Evolutionary conservation across 2,113 vertebrate species (phyloP).

Genomic region (Oryzias javanicus): DNA sequence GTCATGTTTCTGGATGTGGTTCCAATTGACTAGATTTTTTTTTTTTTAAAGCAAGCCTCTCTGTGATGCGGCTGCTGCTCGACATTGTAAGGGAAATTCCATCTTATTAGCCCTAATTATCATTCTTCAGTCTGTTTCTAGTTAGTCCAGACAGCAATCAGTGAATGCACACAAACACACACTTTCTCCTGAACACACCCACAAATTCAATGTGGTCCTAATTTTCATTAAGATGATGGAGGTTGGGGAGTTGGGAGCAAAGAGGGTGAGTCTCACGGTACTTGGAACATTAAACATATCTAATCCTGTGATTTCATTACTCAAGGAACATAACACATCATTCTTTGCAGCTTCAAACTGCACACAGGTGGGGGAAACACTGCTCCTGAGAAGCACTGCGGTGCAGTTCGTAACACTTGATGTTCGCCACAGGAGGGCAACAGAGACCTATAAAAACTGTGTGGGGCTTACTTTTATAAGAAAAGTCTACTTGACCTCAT

Average conservation of each 20-base stretch:
- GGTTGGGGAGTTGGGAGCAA: constrained; percentile 56
- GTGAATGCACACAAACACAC: constrained; percentile 53
- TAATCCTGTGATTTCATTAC: constrained; percentile 70
- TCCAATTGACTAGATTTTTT: constrained; percentile 46
- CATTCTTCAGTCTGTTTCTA: constrained; percentile 79
- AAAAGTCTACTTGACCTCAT: constrained; percentile 59
- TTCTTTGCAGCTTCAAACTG: constrained; percentile 55
- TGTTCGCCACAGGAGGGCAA: constrained; percentile 64
- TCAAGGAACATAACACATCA: constrained; percentile 54
- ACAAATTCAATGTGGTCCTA: constrained; percentile 72
- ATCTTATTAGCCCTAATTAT: constrained; percentile 76
- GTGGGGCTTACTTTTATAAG: constrained; percentile 41
- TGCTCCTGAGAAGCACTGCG: constrained; percentile 9
- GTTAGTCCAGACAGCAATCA: constrained; percentile 77
- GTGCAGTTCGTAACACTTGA: constrained; percentile 22
- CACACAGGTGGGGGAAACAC: constrained; percentile 55
- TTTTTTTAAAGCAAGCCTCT: constrained; percentile 37
- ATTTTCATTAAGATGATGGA: constrained; percentile 71
- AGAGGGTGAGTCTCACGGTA: constrained; percentile 53
- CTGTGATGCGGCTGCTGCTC: constrained; percentile 64
- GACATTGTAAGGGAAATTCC: constrained; percentile 72
- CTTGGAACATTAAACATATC: constrained; percentile 67
- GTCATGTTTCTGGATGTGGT: constrained; percentile 35
- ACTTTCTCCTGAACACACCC: constrained; percentile 10
- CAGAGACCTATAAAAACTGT: constrained; percentile 53